Conservation (phyloP, 2,113 vertebrate species). For the Upupa epops region DNA sequence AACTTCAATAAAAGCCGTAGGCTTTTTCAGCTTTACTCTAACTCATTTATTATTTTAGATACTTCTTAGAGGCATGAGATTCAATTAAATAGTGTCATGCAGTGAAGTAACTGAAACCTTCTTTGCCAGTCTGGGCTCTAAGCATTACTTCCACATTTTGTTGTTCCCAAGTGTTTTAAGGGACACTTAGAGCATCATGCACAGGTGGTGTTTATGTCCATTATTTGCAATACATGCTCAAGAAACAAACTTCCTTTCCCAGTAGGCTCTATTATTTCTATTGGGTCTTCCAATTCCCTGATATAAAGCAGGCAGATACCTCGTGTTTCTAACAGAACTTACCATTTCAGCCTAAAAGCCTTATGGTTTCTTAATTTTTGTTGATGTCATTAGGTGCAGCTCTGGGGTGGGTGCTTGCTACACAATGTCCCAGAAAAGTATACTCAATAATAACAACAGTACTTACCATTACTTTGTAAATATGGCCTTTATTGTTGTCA, state of each 20-base stretch:
- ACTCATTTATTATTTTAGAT: background rate
- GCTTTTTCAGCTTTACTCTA: background rate
- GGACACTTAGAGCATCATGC: background rate
- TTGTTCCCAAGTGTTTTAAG: background rate
- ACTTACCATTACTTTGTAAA: constrained; percentile 7
- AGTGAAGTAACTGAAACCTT: background rate
- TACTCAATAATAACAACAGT: background rate
- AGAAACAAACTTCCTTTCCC: background rate
- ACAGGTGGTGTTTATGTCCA: background rate
- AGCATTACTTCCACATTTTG: background rate
- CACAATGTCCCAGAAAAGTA: background rate
- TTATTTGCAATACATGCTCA: background rate
- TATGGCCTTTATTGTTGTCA: background rate
- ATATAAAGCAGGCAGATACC: background rate
- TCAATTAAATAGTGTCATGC: background rate
- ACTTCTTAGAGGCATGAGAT: background rate
- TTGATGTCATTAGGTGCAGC: background rate
- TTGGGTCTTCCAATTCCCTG: background rate
- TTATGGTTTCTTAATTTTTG: background rate
- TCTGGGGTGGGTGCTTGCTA: background rate
- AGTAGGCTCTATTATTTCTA: background rate
- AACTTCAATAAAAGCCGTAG: background rate
- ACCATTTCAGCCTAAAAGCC: background rate
- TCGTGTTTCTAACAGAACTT: background rate
- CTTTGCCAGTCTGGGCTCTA: background rate